Conservation (phyloP, 2,888 invertebrate species). For the Trichopria drosophilae region DNA sequence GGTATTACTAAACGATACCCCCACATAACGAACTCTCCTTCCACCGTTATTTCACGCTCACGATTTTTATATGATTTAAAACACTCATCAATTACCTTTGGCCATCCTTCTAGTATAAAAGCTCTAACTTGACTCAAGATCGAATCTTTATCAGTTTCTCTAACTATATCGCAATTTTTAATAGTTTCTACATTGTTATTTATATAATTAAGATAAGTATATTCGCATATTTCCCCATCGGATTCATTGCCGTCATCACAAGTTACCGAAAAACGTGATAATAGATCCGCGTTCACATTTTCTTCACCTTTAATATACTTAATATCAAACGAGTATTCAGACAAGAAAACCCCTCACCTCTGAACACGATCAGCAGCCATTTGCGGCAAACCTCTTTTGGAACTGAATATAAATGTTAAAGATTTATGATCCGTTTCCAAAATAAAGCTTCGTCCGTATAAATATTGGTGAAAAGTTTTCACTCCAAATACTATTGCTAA, state of each 20-base stretch:
- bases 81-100: neutral
- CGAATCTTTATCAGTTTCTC: neutral
- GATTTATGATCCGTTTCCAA: constrained; percentile 53
- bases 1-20: constrained; percentile 10
- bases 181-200: neutral
- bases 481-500: constrained; percentile 35
- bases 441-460: constrained; percentile 37
- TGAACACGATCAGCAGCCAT: constrained; percentile 40
- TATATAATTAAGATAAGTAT: constrained; percentile 13
- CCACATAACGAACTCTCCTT: constrained; percentile 3
- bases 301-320: too few species aligned
- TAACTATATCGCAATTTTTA: neutral
- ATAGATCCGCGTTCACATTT: too few species aligned
- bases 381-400: constrained; percentile 33
- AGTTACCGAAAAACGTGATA: constrained; percentile 14
- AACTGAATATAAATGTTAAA: constrained; percentile 43
- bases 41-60: neutral
- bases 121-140: too few species aligned
- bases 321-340: constrained; percentile 41
- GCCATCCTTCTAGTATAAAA: too few species aligned
- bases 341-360: constrained; percentile 41
- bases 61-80: neutral
- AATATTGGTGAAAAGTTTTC: constrained; percentile 37
- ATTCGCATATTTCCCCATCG: constrained; percentile 5
- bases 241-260: too few species aligned